A percentile compares a stretch with the other conserved stretches of the same genome.
Evolutionary conservation across 2,113 vertebrate genomes (phyloP).

Genomic region (Elanus axillaris): DNA sequence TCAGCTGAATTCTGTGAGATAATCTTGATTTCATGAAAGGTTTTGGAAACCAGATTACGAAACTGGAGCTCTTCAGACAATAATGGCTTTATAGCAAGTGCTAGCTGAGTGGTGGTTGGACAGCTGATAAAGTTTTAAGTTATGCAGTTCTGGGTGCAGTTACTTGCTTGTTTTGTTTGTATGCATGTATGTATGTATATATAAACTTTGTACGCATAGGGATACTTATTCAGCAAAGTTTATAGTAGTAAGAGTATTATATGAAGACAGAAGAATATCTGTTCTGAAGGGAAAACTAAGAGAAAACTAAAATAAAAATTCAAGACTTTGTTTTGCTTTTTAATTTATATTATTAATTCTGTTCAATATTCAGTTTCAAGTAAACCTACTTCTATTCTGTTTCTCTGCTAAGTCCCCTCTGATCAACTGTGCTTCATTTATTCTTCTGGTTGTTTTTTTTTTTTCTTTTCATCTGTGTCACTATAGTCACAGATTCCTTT

Average conservation of each 20-base stretch:
- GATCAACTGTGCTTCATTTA: not conserved
- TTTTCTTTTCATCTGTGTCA: too few relatives aligned
- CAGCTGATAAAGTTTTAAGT: not conserved
- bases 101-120: not conserved
- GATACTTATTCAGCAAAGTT: not conserved
- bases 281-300: not conserved
- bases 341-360: not conserved
- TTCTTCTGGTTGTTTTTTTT: accelerated
- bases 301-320: not conserved
- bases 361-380: not conserved
- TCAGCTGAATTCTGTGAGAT: not conserved
- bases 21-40: not conserved
- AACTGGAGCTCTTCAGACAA: not conserved
- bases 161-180: not conserved
- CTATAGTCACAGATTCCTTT: not conserved
- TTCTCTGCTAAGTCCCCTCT: not conserved
- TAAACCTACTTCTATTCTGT: not conserved
- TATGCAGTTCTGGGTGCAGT: not conserved
- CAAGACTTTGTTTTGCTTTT: not conserved
- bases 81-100: not conserved
- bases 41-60: not conserved
- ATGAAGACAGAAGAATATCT: not conserved
- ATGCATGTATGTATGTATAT: not conserved
- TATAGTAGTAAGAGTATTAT: not conserved
- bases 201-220: not conserved